Evolutionary conservation across 2,888 invertebrate genomes (phyloP), one percentile per base, ranked within the genome.

Genomic region (Euzophera pinguis): DNA sequence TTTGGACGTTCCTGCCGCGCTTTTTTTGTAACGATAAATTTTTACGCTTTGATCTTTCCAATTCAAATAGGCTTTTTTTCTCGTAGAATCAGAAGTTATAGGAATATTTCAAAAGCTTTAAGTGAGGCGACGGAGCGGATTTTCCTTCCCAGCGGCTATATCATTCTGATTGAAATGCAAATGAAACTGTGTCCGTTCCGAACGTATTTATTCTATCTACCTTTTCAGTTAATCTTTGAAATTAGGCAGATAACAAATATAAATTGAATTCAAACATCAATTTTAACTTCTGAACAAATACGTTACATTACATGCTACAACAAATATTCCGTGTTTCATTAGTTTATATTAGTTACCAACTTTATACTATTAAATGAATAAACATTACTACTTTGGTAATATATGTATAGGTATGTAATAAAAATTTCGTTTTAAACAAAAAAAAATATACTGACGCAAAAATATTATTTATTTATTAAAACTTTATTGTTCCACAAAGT

Each of bases 1-100:
- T 87, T 89, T 84, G 80, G 85, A 79, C 81, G 78, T 78, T 77
- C 75, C 69, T 78, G 71, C 63, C 75, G 73, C 77, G 75, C 67
- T 81, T 81, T 78, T n/a, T 86, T 84, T 87, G 81, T 81, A 78
- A 76, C 82, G 80, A 84, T 85, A 86, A 87, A 84, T 87, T 88
- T 87, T 86, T 81, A 85, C 81, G 81, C 86, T 88, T 87, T 88
- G 88, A 89, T 87, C 88, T 89, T 87, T 86, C 81, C 87, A 87
- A 87, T 88, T 88, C 87, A 87, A 89, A 88, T 87, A 84, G 85
- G 87, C 84, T 84, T 87, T 87, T 61, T 83, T 84, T 81, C 75
- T 75, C 79, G 75, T 81, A 76, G 81, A 82, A 81, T 86, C 86
- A 83, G 75, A 87, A 88, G 83, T 89, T 88, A 88, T 87, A 84